Evolutionary conservation across 2,888 invertebrate species (phyloP).

Genomic region (Clitarchus hookeri): DNA sequence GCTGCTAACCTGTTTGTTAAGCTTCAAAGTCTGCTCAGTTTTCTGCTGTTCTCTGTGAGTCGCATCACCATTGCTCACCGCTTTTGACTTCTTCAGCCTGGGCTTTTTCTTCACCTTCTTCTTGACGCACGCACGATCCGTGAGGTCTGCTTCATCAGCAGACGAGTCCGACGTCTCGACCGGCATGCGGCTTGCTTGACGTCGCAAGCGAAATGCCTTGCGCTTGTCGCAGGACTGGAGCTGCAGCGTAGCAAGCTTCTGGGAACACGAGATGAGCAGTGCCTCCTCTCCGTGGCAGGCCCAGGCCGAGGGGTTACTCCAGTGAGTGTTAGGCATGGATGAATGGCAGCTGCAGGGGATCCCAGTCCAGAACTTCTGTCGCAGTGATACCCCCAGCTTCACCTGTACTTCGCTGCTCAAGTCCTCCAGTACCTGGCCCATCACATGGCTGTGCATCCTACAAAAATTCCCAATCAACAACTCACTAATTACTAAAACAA

Average conservation of each 20-base stretch:
- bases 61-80: neutral
- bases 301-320: constrained; percentile 30
- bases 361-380: constrained; percentile 73
- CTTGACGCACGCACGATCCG: neutral
- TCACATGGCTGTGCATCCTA: neutral
- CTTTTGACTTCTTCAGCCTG: neutral
- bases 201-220: neutral
- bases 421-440: constrained; percentile 45
- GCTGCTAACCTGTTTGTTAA: neutral
- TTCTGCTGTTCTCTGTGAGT: neutral
- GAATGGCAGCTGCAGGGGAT: constrained; percentile 39
- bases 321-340: constrained; percentile 31
- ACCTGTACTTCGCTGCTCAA: constrained; percentile 65
- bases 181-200: neutral
- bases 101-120: constrained; percentile 20
- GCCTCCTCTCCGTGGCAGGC: constrained; percentile 23
- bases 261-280: constrained; percentile 33
- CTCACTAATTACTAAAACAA: too few relatives aligned
- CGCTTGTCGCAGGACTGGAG: constrained; percentile 10
- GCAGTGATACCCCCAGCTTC: constrained; percentile 65
- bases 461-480: neutral
- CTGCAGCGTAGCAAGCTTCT: constrained; percentile 32
- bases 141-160: neutral
- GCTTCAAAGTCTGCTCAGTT: neutral
- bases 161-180: constrained; percentile 21